Percentiles rank a stretch among this genome's conserved stretches.
These are phyloP conservation scores for Agapostemon virescens DNA, from an alignment of 2,888 invertebrate species.

Conservation along the genomic window DNA sequence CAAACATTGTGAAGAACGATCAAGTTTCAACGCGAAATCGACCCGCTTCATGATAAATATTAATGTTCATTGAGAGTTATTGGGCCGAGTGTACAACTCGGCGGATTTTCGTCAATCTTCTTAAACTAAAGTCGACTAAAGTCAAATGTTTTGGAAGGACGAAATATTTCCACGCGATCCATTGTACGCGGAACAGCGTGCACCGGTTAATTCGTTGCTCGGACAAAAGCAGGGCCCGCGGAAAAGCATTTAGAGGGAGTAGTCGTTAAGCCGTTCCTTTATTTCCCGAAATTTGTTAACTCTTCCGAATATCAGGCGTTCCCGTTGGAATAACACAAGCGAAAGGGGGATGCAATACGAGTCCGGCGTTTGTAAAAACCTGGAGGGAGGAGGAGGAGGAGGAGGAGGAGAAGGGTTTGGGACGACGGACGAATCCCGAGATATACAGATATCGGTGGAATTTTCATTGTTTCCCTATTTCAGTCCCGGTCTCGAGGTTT, in stretches of 20 bases:
- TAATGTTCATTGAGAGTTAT: too few species aligned
- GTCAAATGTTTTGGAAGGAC: neutral
- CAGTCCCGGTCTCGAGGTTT: constrained; percentile 18
- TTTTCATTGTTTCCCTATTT: constrained; percentile 62
- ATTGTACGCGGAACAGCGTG: neutral
- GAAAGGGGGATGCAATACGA: neutral
- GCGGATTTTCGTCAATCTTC: neutral
- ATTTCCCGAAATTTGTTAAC: constrained; percentile 1
- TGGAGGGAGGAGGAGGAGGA: neutral
- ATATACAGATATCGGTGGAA: constrained; percentile 58
- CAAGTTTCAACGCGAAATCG: too few species aligned
- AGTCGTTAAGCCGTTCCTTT: neutral
- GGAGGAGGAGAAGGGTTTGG: too few species aligned
- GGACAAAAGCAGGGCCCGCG: neutral
- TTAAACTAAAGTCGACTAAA: too few species aligned
- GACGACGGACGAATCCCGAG: constrained; percentile 22
- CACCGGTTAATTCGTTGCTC: neutral
- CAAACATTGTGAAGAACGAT: too few species aligned
- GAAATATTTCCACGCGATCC: neutral
- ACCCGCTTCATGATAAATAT: too few species aligned
- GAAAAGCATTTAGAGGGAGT: neutral
- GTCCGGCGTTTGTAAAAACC: constrained; percentile 34
- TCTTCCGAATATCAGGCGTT: neutral
- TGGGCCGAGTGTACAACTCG: too few species aligned
- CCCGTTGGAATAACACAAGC: neutral